Evolutionary conservation across 1,140 invertebrate species (phyloP).

Genomic region (Pseudomyrmex gracilis): DNA sequence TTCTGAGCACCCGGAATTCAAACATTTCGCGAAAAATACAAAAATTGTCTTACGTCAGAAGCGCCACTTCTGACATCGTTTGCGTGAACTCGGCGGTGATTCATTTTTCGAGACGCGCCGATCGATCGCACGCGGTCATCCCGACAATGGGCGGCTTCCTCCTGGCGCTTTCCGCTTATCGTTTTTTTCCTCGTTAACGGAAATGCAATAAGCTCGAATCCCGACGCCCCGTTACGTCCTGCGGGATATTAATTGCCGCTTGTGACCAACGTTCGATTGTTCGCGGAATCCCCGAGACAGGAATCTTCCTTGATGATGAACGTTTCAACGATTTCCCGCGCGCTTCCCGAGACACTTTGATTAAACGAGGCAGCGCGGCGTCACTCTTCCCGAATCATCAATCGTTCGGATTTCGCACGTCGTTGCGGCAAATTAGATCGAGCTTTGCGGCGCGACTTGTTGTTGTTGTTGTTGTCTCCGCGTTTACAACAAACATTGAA

Average conservation of each 20-base stretch:
- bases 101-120: conserved; percentile 29
- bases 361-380: conserved; percentile 52
- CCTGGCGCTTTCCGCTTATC: conserved; percentile 67
- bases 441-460: not conserved
- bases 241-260: conserved; percentile 77
- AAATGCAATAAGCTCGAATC: conserved; percentile 70
- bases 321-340: conserved; percentile 35
- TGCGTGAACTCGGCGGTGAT: conserved; percentile 4
- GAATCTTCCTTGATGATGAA: conserved; percentile 65
- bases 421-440: conserved; percentile 25
- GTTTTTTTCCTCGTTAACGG: conserved; percentile 79
- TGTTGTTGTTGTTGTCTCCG: conserved; percentile 15
- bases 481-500: conserved; percentile 41
- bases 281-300: conserved; percentile 60
- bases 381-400: too few relatives aligned
- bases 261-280: conserved; percentile 77
- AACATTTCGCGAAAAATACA: not conserved
- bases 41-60: not conserved
- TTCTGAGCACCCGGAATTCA: conserved; percentile 10
- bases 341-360: conserved; percentile 64
- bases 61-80: not conserved
- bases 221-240: conserved; percentile 41
- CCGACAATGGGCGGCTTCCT: conserved; percentile 12
- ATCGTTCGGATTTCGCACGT: conserved; percentile 10
- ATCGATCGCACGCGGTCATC: conserved; percentile 17